Evolutionary conservation across 2,113 vertebrate genomes (phyloP).

Genomic region (Macrotus californicus): DNA sequence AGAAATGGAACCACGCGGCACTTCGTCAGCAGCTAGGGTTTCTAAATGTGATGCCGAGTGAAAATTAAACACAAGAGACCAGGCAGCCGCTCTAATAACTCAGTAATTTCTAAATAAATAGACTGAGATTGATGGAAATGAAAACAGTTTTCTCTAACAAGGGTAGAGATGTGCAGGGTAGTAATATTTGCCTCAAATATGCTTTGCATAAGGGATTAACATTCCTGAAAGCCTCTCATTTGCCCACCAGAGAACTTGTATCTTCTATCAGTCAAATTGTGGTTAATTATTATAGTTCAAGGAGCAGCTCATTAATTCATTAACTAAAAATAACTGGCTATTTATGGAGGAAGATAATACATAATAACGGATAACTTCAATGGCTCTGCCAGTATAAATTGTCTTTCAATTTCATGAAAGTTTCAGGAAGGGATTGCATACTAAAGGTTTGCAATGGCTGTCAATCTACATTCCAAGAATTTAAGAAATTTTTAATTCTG

Average conservation of each 20-base stretch:
- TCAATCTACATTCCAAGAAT: constrained; percentile 30
- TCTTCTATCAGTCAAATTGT: constrained; percentile 64
- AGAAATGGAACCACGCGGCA: constrained; percentile 73
- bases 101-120: constrained; percentile 83
- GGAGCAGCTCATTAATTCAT: constrained; percentile 69
- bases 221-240: constrained; percentile 69
- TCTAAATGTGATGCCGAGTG: constrained; percentile 78
- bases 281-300: constrained; percentile 69
- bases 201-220: constrained; percentile 61
- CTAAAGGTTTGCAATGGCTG: constrained; percentile 7
- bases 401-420: constrained; percentile 31
- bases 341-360: constrained; percentile 57
- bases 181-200: constrained; percentile 66
- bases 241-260: constrained; percentile 60
- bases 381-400: neutral
- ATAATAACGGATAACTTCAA: constrained; percentile 42
- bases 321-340: constrained; percentile 67
- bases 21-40: constrained; percentile 73
- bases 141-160: constrained; percentile 73
- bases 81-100: constrained; percentile 77
- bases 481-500: constrained; percentile 35
- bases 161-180: constrained; percentile 37
- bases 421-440: constrained; percentile 44
- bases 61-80: constrained; percentile 82
- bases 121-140: constrained; percentile 77